Evolutionary conservation across 92 coral and sea anemone species (phyloP).

Genomic region (Nematostella vectensis): DNA sequence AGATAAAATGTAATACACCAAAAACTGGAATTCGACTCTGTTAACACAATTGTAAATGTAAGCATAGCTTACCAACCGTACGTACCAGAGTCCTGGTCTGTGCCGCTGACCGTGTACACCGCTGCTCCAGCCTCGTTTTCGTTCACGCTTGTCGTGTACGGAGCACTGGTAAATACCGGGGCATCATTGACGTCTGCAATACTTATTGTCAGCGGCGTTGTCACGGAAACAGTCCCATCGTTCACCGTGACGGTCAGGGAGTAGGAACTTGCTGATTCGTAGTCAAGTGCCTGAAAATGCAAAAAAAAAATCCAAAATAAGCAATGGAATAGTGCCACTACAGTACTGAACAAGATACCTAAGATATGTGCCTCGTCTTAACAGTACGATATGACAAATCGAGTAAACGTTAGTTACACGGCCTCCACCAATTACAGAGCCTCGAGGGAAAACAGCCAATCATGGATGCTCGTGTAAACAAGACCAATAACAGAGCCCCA

Average conservation of each 20-base stretch:
- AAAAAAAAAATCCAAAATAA: background rate
- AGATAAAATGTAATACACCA: too few species aligned
- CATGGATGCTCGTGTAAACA: too few species aligned
- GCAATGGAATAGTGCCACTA: background rate
- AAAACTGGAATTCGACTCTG: too few species aligned
- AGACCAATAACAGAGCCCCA: too few species aligned
- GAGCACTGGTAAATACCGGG: slow-evolving; percentile 31
- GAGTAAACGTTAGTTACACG: too few species aligned
- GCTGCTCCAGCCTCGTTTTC: slow-evolving; percentile 44
- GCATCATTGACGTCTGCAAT: slow-evolving; percentile 41
- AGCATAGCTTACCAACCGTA: too few species aligned
- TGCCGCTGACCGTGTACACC: slow-evolving; percentile 53
- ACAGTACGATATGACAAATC: background rate
- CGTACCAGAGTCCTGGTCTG: slow-evolving; percentile 58
- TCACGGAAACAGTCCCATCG: slow-evolving; percentile 31
- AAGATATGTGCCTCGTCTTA: background rate
- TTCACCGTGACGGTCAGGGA: slow-evolving; percentile 48
- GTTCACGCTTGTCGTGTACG: slow-evolving; percentile 31
- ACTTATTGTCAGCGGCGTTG: slow-evolving; percentile 47
- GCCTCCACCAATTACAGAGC: too few species aligned
- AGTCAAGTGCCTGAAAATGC: slow-evolving; percentile 37
- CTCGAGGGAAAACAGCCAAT: too few species aligned
- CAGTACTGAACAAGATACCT: background rate
- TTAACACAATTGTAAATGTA: too few species aligned
- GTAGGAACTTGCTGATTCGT: slow-evolving; percentile 50